Percentiles rank a stretch among this genome's conserved stretches.
phyloP scores from a whole-genome alignment of 1,140 invertebrate genomes.

The Arctopsyche grandis region DNA sequence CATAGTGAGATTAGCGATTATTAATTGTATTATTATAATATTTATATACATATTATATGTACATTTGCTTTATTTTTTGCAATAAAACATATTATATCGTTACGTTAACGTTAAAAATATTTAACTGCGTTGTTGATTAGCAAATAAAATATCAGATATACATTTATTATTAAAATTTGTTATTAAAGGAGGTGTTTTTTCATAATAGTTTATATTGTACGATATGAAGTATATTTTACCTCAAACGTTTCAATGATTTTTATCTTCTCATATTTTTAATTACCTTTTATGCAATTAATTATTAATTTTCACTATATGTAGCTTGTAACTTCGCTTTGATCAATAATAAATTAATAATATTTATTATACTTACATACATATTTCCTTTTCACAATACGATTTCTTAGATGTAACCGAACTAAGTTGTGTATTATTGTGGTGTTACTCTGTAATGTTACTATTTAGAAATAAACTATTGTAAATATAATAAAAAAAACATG shows the following conservation, averaged over 20 bases:
- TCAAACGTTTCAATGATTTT: background rate
- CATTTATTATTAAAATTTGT: background rate
- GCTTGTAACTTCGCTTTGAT: too few relatives aligned
- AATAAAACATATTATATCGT: conserved; percentile 30
- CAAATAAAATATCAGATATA: conserved; percentile 11
- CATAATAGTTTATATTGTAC: background rate
- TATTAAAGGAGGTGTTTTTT: background rate
- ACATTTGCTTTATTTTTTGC: conserved; percentile 28
- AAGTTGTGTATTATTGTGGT: conserved; percentile 44
- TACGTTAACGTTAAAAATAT: conserved; percentile 33
- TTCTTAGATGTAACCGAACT: conserved; percentile 38
- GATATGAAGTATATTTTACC: background rate
- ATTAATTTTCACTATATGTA: background rate
- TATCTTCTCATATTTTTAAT: background rate
- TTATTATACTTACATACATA: background rate
- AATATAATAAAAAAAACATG: conserved; percentile 9
- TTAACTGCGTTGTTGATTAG: conserved; percentile 40
- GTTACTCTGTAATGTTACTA: conserved; percentile 37
- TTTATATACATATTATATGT: background rate
- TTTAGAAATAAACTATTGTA: conserved; percentile 40
- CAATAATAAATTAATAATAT: too few relatives aligned
- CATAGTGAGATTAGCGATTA: conserved; percentile 42
- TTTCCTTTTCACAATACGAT: conserved; percentile 4
- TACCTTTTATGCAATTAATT: background rate
- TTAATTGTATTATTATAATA: conserved; percentile 15